Conservation (phyloP, 2,888 invertebrate species). For the Yponomeuta malinellus region DNA sequence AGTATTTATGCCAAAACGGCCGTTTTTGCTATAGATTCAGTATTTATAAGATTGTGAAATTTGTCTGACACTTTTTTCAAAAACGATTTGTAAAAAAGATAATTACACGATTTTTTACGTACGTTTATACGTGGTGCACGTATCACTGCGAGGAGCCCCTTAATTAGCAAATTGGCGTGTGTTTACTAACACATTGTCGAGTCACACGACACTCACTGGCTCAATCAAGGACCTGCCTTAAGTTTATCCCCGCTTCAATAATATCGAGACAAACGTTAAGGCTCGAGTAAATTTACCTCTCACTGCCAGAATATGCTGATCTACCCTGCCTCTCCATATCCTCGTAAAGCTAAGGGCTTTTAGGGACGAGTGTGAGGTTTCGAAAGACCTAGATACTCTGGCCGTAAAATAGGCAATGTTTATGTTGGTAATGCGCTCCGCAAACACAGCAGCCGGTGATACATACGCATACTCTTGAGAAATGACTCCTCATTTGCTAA, state of each 20-base stretch:
- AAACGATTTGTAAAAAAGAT: too few relatives aligned
- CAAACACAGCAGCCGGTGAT: constrained; percentile 51
- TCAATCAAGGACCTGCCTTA: constrained; percentile 45
- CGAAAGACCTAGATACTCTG: background rate
- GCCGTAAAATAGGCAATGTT: constrained; percentile 35
- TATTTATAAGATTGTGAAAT: too few relatives aligned
- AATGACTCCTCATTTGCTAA: constrained; percentile 6
- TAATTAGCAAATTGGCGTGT: constrained; percentile 12
- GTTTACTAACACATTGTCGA: constrained; percentile 10
- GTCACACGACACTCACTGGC: constrained; percentile 30
- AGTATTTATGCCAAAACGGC: too few relatives aligned
- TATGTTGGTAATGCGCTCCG: constrained; percentile 54
- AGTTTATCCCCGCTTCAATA: constrained; percentile 50
- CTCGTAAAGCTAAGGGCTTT: background rate
- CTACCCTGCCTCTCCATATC: constrained; percentile 25
- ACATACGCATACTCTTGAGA: constrained; percentile 25
- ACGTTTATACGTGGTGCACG: too few relatives aligned
- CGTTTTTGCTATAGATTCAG: too few relatives aligned
- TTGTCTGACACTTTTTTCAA: too few relatives aligned
- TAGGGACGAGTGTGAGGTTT: too few relatives aligned
- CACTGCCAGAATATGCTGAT: constrained; percentile 37
- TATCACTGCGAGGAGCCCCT: background rate
- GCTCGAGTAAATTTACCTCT: constrained; percentile 46
- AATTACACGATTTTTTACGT: too few relatives aligned
- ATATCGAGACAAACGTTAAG: constrained; percentile 50